Evolutionary conservation across 2,797 vertebrate genomes (phyloP), one percentile per base, ranked within the genome.

Genomic region (Tenualosa thibaudeaui): DNA sequence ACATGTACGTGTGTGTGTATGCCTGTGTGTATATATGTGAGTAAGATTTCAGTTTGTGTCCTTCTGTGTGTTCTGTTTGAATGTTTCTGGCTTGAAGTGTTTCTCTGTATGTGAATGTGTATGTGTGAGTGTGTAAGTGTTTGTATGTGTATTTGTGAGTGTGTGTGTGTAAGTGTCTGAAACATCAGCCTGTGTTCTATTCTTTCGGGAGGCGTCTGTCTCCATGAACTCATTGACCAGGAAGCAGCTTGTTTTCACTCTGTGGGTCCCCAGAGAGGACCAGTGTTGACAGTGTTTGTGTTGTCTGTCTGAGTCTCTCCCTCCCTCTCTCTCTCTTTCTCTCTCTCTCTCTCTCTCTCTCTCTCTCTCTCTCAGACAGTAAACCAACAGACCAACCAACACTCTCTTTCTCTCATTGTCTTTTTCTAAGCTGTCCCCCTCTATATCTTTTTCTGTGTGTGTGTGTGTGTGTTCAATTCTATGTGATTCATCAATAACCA

Each of bases 211-310:
- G 90, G 88, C 87, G 84, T 92, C 89, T 88, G 89, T 90, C 92
- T 89, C 88, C 60, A 81, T 95, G 94, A 95, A 95, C 94, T 93
- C 93, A 89, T 89, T 95, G 94, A 94, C 94, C 94, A 93, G 91
- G 85, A 89, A 89, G 58, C 58, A 62, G 58, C 58, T 93, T 92
- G 90, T 93, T 94, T 93, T 93, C 88, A 87, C 91, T 92, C 89
- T 88, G 87, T 82, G 83, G 85, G 88, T 86, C 88, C 90, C 89
- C 89, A 85, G 87, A 89, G 90, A 83, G 89, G 88, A 88, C 91
- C 91, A 15, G 62, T 15, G 24, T 37, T 37, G 26, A 37, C 15
- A 89, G 85, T 90, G 88, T 88, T 89, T 92, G 92, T 92, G 88
- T 92, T 92, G 89, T 88, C 87, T 86, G 84, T 92, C 89, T 90